phyloP scores from a whole-genome alignment of 2,113 vertebrate genomes.

The Suncus etruscus region DNA sequence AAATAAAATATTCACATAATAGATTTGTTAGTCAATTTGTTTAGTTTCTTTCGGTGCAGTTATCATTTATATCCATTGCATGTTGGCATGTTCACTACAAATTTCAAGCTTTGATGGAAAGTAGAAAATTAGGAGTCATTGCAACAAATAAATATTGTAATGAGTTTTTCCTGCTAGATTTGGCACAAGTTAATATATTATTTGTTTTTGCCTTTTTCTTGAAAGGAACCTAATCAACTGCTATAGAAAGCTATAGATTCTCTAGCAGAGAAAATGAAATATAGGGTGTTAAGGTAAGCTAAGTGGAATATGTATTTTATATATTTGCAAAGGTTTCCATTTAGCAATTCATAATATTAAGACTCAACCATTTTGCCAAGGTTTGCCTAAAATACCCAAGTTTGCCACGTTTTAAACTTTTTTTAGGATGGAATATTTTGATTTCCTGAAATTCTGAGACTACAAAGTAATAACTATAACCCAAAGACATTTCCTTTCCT shows the following conservation, averaged over 20 bases:
- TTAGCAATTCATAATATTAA: not conserved
- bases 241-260: not conserved
- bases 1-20: not conserved
- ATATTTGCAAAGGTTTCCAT: not conserved
- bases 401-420: too few relatives aligned
- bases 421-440: not conserved
- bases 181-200: not conserved
- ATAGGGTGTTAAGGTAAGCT: not conserved
- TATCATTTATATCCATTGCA: not conserved
- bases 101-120: conserved; percentile 29
- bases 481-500: not conserved
- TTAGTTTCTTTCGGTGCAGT: not conserved
- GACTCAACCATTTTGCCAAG: too few relatives aligned
- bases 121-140: conserved; percentile 1
- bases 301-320: not conserved
- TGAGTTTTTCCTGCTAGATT: conserved; percentile 4
- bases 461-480: not conserved
- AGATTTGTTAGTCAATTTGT: conserved; percentile 4
- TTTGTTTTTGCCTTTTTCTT: not conserved
- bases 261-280: conserved; percentile 23
- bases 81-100: not conserved
- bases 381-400: too few relatives aligned
- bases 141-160: conserved; percentile 47
- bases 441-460: not conserved
- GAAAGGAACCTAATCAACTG: not conserved